Percentiles rank a stretch among this genome's conserved stretches.
phyloP scores from a whole-genome alignment of 2,888 invertebrate genomes.

The Drepana falcataria region DNA sequence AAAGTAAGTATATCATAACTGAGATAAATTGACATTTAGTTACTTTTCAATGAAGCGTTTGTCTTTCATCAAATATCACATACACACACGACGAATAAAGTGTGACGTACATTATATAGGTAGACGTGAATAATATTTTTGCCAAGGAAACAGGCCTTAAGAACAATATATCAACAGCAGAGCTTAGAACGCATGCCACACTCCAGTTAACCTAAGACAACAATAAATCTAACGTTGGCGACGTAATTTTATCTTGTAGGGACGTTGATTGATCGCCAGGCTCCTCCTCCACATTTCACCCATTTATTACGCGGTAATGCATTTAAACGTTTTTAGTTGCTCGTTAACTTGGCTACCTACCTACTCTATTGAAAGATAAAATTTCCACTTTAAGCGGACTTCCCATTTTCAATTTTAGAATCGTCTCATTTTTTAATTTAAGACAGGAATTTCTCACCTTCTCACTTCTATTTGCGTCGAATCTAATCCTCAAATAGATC shows the following conservation, averaged over 20 bases:
- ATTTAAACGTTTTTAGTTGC: conserved; percentile 35
- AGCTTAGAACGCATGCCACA: conserved; percentile 46
- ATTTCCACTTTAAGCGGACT: too few relatives aligned
- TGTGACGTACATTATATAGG: conserved; percentile 6
- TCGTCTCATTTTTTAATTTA: too few relatives aligned
- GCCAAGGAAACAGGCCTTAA: conserved; percentile 10
- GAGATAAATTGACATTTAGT: too few relatives aligned
- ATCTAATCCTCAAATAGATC: too few relatives aligned
- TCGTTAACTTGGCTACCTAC: not conserved
- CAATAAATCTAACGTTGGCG: conserved; percentile 52
- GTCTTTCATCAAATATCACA: too few relatives aligned
- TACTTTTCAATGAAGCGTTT: too few relatives aligned
- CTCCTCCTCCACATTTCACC: conserved; percentile 43
- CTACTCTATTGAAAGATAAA: too few relatives aligned
- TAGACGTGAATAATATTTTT: conserved; percentile 2
- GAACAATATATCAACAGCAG: conserved; percentile 48
- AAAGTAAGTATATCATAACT: too few relatives aligned
- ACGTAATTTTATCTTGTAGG: conserved; percentile 37
- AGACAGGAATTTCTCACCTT: too few relatives aligned
- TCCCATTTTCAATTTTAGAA: too few relatives aligned
- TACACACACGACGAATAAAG: not conserved
- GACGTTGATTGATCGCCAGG: conserved; percentile 53
- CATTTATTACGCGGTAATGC: conserved; percentile 45
- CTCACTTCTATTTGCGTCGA: too few relatives aligned
- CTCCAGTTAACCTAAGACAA: conserved; percentile 48